Evolutionary conservation across 2,888 invertebrate species (phyloP).

Genomic region (Chromoteleia sp.): DNA sequence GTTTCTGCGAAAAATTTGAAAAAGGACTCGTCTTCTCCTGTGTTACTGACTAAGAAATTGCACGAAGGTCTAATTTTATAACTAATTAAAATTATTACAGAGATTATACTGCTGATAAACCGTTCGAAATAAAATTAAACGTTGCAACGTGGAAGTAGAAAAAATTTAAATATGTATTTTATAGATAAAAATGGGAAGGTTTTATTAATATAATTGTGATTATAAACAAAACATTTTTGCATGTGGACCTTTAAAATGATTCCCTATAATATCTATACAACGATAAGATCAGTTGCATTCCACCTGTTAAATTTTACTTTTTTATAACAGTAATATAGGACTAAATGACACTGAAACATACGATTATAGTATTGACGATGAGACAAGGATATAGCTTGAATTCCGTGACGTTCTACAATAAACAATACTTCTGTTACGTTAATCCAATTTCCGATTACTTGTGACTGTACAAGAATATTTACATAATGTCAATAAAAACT

Average conservation of each 20-base stretch:
- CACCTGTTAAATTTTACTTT: not conserved
- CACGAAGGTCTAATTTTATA: not conserved
- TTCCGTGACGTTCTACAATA: conserved; percentile 26
- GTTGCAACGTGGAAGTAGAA: not conserved
- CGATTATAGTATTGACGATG: not conserved
- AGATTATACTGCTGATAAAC: not conserved
- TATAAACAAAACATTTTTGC: no score
- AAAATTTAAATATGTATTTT: not conserved
- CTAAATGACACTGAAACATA: conserved; percentile 6
- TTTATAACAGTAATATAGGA: conserved; percentile 3
- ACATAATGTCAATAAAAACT: conserved; percentile 8
- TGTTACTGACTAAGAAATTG: not conserved
- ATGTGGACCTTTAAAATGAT: no score
- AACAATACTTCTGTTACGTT: conserved; percentile 14
- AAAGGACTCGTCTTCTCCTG: not conserved
- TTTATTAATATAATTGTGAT: no score
- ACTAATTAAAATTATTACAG: conserved; percentile 5
- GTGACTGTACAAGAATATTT: not conserved
- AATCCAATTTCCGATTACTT: conserved; percentile 10
- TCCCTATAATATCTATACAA: not conserved
- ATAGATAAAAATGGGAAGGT: not conserved
- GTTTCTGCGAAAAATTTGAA: not conserved
- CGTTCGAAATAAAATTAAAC: not conserved
- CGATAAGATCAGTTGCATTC: not conserved
- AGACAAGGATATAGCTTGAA: conserved; percentile 29